Evolutionary conservation across 2,113 vertebrate genomes (phyloP), one percentile per base, ranked within the genome.

Genomic region (Acinonyx jubatus): DNA sequence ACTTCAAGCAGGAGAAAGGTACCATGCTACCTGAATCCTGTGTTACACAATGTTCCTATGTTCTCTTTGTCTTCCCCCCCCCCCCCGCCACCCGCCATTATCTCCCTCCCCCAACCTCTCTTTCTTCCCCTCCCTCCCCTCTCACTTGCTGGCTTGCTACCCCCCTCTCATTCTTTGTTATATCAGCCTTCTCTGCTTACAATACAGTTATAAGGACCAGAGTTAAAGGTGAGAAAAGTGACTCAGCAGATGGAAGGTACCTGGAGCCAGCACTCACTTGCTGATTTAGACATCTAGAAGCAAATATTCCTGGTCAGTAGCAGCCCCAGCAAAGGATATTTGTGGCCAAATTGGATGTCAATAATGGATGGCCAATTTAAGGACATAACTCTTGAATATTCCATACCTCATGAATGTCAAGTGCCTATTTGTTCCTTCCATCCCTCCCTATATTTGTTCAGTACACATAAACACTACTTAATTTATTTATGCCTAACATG

Each of bases 351-450:
- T 11, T 65, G 41, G 31, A 55, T 81, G 45, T 74, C n/a, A 45
- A 94, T 12, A 74, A 31, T 55, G 15, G 21, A 25, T 31, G n/a
- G n/a, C 33, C 29, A 38, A 45, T 52, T 69, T 83, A 52, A 65
- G 41, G 84, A 45, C 12, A 52, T 88, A 31, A n/a, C n/a, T 71
- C 69, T 84, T 89, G 89, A 83, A 18, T 36, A 89, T 84, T 73
- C 36, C 41, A 55, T 55, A 29, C 31, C 36, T 79, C 31, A 41
- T 41, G n/a, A 84, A 87, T 91, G 31, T 48, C 69, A 45, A 93
- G 50, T 31, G 36, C 36, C 21, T 73, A 16, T 6, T 80, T 80
- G 7, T 82, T 82, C 57, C 68, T 50, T 68, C 16, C 27, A 82
- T 23, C 4, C 3, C 23, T 88, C 7, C 25, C 38, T 63, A 2